Conservation (phyloP, 2,888 invertebrate genomes). For the Plagiodera versicolora region DNA sequence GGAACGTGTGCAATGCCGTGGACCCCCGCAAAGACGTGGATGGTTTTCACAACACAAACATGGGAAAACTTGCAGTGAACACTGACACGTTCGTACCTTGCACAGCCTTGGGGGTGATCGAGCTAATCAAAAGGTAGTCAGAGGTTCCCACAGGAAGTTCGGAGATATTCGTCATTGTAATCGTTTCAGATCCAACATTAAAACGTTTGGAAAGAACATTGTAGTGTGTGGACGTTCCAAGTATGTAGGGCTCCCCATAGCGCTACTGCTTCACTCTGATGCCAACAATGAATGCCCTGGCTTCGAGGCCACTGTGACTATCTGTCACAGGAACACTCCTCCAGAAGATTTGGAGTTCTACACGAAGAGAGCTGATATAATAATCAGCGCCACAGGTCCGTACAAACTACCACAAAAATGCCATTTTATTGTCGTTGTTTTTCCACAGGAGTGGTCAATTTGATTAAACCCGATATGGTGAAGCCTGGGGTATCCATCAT, state of each 20-base stretch:
- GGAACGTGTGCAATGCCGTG: constrained; percentile 78
- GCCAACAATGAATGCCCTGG: constrained; percentile 69
- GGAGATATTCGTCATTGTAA: too few relatives aligned
- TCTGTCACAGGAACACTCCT: constrained; percentile 88
- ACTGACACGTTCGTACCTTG: constrained; percentile 77
- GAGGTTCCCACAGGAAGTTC: too few relatives aligned
- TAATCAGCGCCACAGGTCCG: constrained; percentile 74
- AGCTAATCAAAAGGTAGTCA: constrained; percentile 66
- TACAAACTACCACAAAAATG: too few relatives aligned
- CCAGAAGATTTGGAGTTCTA: constrained; percentile 70
- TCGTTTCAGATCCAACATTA: constrained; percentile 60
- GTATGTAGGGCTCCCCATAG: constrained; percentile 89
- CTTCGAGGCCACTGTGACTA: constrained; percentile 85
- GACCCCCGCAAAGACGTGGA: constrained; percentile 85
- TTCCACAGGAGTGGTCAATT: constrained; percentile 71
- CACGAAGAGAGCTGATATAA: constrained; percentile 75
- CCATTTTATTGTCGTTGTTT: too few relatives aligned
- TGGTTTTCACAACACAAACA: constrained; percentile 83
- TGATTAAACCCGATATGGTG: constrained; percentile 82
- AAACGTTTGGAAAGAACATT: constrained; percentile 83
- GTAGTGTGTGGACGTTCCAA: constrained; percentile 90
- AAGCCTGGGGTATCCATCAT: constrained; percentile 87
- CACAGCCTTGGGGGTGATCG: constrained; percentile 75
- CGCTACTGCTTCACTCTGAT: constrained; percentile 81
- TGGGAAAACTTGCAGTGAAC: constrained; percentile 76